Percentiles rank a stretch among this genome's conserved stretches.
phyloP scores from a whole-genome alignment of 2,113 vertebrate genomes.

The Hydropotes inermis region DNA sequence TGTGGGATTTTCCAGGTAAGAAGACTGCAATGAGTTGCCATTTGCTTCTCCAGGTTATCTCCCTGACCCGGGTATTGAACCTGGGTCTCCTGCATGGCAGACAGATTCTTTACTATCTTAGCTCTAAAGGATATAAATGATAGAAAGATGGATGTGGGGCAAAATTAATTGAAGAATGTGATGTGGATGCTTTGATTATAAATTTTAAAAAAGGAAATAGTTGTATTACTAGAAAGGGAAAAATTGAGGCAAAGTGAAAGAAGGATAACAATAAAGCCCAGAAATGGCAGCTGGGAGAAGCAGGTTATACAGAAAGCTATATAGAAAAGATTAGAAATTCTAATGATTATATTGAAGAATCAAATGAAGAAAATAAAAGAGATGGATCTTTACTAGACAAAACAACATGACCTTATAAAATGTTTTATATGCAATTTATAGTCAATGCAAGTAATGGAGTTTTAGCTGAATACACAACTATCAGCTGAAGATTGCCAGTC shows the following conservation, averaged over 20 bases:
- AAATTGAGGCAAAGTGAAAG: background rate
- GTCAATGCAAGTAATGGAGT: background rate
- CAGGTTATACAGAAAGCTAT: background rate
- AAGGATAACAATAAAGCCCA: background rate
- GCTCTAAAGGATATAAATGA: background rate
- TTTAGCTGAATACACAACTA: background rate
- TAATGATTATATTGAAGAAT: background rate
- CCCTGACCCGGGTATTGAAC: background rate
- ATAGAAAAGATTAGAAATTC: background rate
- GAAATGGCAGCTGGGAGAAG: background rate
- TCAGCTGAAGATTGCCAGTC: background rate
- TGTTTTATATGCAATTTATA: background rate
- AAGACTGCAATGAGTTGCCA: background rate
- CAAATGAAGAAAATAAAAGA: background rate
- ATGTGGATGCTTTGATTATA: background rate
- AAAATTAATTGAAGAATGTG: background rate
- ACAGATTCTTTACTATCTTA: background rate
- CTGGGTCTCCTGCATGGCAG: background rate
- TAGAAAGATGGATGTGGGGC: background rate
- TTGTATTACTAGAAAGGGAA: background rate
- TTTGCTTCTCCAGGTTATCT: background rate
- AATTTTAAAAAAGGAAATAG: background rate
- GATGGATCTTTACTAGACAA: background rate
- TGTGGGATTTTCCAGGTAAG: background rate
- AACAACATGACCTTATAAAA: background rate